Evolutionary conservation across 2,113 vertebrate species (phyloP), one percentile per base, ranked within the genome.

Genomic region (Malurus elegans): DNA sequence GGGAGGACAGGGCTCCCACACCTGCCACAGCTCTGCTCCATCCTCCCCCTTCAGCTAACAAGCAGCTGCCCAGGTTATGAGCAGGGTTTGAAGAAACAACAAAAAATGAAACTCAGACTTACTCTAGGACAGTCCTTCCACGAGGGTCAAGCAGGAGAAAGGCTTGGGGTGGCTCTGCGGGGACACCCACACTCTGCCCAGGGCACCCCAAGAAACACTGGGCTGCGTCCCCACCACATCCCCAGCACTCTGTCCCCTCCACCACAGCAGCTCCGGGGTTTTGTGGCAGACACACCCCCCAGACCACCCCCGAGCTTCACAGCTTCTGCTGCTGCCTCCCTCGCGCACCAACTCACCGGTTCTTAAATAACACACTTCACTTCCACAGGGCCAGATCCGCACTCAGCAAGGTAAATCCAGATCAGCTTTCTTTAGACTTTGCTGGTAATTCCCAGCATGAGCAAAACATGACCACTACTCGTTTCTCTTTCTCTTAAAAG

Each of bases 171-270:
- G 7, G 12, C n/a, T 36, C 16, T 2, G 64, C 0, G 3, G 40
- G 47, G 58, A 67, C 44, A 69, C 25, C 48, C 81, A 9, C 4
- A 1, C 12, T 51, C 54, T 17, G 14, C 62, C 76, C 7, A 0
- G 79, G 78, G 72, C 1, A 5, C 48, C 24, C 21, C 1, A 0
- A 71, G 47, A 2, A 3, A 24, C 0, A 10, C 28, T 3, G 4
- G 58, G 44, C 47, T 4, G 18, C 12, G 26, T 48, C 34, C 76
- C 48, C 76, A 16, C 38, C 0, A 0, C 14, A 53, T 60, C 38
- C 81, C 44, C 89, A 79, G 31, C 29, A 0, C 29, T 32, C 64
- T 0, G 0, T 7, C 5, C 48, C 47, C 50, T 9, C 13, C 18
- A 14, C 5, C 38, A 14, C 2, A 26, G 64, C 62, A 91, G 67